Conservation (phyloP, 2,888 invertebrate genomes). For the Automeris io region DNA sequence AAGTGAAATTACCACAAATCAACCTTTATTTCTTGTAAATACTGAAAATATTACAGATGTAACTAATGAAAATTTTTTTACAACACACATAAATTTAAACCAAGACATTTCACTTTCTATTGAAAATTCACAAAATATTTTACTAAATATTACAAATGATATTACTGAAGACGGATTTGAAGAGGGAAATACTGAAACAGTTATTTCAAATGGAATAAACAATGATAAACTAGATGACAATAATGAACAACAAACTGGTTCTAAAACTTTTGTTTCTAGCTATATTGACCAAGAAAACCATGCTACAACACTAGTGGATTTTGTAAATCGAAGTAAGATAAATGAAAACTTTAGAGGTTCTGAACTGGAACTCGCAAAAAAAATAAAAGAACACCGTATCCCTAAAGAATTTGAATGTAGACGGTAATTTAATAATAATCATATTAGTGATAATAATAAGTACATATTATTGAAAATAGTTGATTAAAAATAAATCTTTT, state of each 20-base stretch:
- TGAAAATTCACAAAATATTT: not conserved
- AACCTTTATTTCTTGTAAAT: conserved; percentile 9
- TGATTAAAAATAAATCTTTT: conserved; percentile 5
- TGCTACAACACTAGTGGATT: conserved; percentile 25
- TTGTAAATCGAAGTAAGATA: conserved; percentile 21
- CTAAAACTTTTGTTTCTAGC: not conserved
- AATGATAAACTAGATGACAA: conserved; percentile 11
- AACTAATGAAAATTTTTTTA: not conserved
- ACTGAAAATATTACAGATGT: conserved; percentile 14
- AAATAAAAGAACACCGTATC: conserved; percentile 39
- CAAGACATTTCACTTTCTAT: not conserved
- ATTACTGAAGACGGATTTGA: conserved; percentile 21
- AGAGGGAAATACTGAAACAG: conserved; percentile 17
- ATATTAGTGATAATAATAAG: not conserved
- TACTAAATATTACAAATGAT: conserved; percentile 4
- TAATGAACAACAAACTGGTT: conserved; percentile 5
- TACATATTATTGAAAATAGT: not conserved
- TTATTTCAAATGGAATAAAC: conserved; percentile 9
- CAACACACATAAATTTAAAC: not conserved
- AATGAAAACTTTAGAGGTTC: conserved; percentile 35
- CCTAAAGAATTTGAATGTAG: conserved; percentile 60
- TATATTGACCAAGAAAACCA: not conserved
- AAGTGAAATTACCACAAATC: not conserved
- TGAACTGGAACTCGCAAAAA: conserved; percentile 49
- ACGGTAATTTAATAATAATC: no score